Base-by-base conservation (phyloP, 2,113 vertebrate genomes). In the Marmota monax region DNA sequence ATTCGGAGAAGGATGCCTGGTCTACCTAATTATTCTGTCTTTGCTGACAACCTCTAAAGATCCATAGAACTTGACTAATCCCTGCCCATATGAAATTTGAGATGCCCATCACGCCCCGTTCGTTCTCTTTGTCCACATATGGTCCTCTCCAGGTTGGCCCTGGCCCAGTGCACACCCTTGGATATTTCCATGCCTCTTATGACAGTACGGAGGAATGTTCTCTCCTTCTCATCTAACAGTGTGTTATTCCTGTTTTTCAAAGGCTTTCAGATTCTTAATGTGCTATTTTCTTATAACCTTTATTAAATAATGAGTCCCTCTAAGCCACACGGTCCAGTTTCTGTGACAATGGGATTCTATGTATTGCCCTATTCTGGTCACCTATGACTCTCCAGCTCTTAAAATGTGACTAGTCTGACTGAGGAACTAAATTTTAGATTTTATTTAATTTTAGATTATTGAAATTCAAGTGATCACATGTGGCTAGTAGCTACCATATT, bases 371-470 rank as follows among this genome's bases (percentile, higher is more conserved):
- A 8, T 58, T 39, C 39, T 69, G 29, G 16, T 65, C 27, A 65
- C 27, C 10, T n/a, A 12, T 7, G 3, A 63, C 70, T 84, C 1
- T 84, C 86, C 7, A 6, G 2, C 22, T 80, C 58, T 85, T 88
- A 13, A 85, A 89, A 72, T 83, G 42, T 48, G 39, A 14, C 53
- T 67, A 39, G 23, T 63, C n/a, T 65, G 51, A 79, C 8, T 45
- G 37, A 94, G 74, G 16, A 94, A 93, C 17, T 45, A 23, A 88
- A 72, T 88, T 78, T 72, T 82, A 70, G 45, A 92, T 73, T 61
- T 69, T 18, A 78, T 11, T 86, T 77, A 13, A 48, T 58, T 93
- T 65, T 70, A 79, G 51, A 72, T 77, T 20, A 73, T 45, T 18
- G 23, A 86, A 95, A 92, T 84, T 94, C 70, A 73, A 77, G 17